phyloP scores from a whole-genome alignment of 2,797 vertebrate genomes.

The Aldrovandia affinis region DNA sequence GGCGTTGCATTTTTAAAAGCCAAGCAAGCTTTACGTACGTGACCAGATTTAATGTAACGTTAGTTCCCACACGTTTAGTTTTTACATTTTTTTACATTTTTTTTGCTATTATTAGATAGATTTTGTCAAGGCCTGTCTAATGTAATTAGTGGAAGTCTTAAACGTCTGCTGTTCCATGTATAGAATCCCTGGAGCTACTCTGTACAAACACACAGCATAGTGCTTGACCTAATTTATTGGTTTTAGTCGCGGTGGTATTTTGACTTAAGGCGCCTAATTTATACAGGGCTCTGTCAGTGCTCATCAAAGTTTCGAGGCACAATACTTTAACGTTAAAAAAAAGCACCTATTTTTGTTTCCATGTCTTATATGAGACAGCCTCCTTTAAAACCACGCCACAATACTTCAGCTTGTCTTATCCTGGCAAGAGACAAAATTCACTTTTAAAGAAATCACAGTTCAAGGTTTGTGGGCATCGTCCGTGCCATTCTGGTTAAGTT shows the following conservation, averaged over 20 bases:
- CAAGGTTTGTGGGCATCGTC: not conserved
- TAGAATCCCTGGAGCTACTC: not conserved
- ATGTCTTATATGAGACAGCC: not conserved
- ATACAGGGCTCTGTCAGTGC: not conserved
- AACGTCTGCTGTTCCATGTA: not conserved
- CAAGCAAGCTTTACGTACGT: not conserved
- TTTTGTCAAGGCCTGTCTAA: not conserved
- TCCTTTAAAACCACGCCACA: not conserved
- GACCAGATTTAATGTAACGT: not conserved
- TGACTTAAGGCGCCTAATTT: not conserved
- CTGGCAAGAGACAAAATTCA: not conserved
- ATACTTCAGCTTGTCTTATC: not conserved
- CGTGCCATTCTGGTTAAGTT: not conserved
- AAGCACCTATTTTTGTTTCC: not conserved
- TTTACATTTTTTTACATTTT: not conserved
- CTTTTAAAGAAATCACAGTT: not conserved
- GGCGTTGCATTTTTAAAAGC: not conserved
- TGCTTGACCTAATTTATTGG: not conserved
- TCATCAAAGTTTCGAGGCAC: not conserved
- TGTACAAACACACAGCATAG: not conserved
- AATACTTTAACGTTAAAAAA: not conserved
- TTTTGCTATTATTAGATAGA: not conserved
- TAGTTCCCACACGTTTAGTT: not conserved
- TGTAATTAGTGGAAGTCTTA: not conserved
- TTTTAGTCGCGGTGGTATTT: not conserved